Evolutionary conservation across 2,113 vertebrate genomes (phyloP).

Genomic region (Oreocharis arfaki): DNA sequence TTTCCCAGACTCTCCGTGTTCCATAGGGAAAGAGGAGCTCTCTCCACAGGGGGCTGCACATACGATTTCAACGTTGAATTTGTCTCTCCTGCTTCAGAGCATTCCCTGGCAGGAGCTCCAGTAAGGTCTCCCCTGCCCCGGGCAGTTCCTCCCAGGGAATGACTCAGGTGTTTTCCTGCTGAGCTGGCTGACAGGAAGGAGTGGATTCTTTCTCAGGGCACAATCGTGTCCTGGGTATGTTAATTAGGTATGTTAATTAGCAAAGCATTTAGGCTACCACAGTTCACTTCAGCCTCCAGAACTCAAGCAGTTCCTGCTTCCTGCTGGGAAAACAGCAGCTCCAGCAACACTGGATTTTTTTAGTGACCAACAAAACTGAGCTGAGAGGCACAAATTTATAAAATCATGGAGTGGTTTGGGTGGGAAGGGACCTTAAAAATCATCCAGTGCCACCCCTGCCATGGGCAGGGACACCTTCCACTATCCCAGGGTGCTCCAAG

Average conservation of each 20-base stretch:
- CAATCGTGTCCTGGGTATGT: not conserved
- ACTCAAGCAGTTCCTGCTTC: not conserved
- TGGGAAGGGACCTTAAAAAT: not conserved
- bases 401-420: not conserved
- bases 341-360: not conserved
- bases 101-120: not conserved
- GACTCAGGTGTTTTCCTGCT: not conserved
- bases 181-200: not conserved
- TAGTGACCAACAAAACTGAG: not conserved
- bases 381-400: not conserved
- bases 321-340: not conserved
- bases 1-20: not conserved
- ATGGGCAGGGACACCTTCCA: not conserved
- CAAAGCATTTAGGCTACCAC: not conserved
- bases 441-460: not conserved
- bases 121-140: not conserved
- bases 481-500: not conserved
- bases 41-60: not conserved
- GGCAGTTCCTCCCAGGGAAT: not conserved
- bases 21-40: not conserved
- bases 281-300: not conserved
- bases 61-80: accelerated
- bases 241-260: not conserved
- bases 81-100: not conserved
- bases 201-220: not conserved